Conservation (phyloP, 2,888 invertebrate species). For the Dicycla oo region DNA sequence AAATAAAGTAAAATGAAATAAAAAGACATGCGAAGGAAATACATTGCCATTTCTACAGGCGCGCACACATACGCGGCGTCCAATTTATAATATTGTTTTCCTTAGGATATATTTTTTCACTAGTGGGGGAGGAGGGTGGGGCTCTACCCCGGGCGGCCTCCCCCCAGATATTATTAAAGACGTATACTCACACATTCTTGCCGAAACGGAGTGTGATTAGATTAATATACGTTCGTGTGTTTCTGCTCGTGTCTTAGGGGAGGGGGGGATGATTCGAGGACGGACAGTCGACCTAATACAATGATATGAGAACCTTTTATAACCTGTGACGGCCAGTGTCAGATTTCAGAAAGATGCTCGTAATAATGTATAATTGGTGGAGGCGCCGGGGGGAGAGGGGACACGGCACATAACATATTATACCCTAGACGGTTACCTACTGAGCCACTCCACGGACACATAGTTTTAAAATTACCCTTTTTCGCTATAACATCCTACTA, state of each 20-base stretch:
- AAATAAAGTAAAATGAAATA: constrained; percentile 88
- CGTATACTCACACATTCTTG: constrained; percentile 89
- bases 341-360: constrained; percentile 61
- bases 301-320: constrained; percentile 70
- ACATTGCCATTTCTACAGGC: constrained; percentile 75
- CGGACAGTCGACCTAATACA: constrained; percentile 71
- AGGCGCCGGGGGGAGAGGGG: neutral
- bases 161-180: constrained; percentile 90
- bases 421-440: constrained; percentile 5
- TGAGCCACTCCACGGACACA: neutral
- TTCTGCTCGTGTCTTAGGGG: constrained; percentile 67
- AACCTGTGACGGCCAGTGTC: constrained; percentile 63
- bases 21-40: constrained; percentile 82
- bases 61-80: constrained; percentile 79
- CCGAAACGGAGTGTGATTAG: constrained; percentile 88
- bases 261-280: constrained; percentile 62
- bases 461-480: constrained; percentile 30
- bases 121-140: constrained; percentile 80
- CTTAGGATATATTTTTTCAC: constrained; percentile 90
- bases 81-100: constrained; percentile 91
- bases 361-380: constrained; percentile 50
- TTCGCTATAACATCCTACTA: constrained; percentile 5
- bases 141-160: constrained; percentile 63
- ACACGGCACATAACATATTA: too few species aligned
- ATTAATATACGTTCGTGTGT: constrained; percentile 86